phyloP scores from a whole-genome alignment of 1,140 invertebrate species.

The Eueides isabella region DNA sequence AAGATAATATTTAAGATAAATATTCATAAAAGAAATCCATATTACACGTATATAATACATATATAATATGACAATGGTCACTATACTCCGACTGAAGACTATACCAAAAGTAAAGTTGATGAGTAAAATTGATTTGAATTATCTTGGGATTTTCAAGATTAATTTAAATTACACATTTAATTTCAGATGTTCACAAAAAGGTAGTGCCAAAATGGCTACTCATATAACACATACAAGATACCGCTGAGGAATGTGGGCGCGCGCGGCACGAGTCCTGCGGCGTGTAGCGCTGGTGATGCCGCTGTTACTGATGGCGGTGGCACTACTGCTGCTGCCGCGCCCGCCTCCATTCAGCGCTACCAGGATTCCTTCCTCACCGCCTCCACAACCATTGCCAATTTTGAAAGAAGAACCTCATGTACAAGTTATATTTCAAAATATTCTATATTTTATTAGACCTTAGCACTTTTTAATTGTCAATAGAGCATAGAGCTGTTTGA shows the following conservation, averaged over 20 bases:
- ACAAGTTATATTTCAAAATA: slow-evolving; percentile 14
- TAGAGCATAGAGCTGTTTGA: too few relatives aligned
- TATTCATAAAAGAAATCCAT: too few relatives aligned
- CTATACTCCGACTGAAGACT: too few relatives aligned
- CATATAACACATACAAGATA: slow-evolving; percentile 11
- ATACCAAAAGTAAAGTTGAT: too few relatives aligned
- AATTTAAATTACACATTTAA: not conserved
- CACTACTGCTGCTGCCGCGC: slow-evolving; percentile 72
- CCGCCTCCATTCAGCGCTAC: slow-evolving; percentile 52
- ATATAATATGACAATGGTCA: too few relatives aligned
- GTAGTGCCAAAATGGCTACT: slow-evolving; percentile 1
- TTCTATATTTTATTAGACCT: not conserved
- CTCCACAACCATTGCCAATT: slow-evolving; percentile 31
- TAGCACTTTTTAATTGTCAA: too few relatives aligned
- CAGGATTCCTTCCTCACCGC: slow-evolving; percentile 44
- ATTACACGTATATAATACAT: too few relatives aligned
- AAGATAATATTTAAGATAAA: too few relatives aligned
- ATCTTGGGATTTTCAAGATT: not conserved
- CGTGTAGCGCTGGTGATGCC: slow-evolving; percentile 69
- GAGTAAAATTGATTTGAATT: too few relatives aligned
- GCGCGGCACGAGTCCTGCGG: slow-evolving; percentile 72
- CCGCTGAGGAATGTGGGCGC: slow-evolving; percentile 68
- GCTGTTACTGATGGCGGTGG: slow-evolving; percentile 63
- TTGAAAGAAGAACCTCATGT: slow-evolving; percentile 35
- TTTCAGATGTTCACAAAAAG: slow-evolving; percentile 7